Base-by-base conservation (phyloP, 2,888 invertebrate species). In the Dasypogon diadema region DNA sequence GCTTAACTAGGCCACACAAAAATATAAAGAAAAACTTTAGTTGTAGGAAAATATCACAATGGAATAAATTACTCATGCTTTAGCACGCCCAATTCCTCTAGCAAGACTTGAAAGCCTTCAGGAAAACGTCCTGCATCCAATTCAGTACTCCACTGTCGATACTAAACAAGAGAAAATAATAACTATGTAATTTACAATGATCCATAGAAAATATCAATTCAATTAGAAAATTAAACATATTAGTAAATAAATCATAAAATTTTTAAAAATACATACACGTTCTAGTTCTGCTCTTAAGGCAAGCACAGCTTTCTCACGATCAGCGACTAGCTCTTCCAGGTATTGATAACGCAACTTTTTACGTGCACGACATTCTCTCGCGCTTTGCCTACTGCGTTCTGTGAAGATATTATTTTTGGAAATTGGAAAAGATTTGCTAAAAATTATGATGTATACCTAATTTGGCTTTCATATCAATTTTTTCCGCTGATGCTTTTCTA, bases 291-390 rank as follows among this genome's bases (percentile, higher is more conserved):
- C 91, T 80, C 96, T 89, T 54, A 98, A 88, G 10, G 94, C 90
- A 80, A 96, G 88, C 16, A 98, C 96, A 8, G 98, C 95, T 81
- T 96, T 94, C 85, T 98, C 98, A 79, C 98, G 88, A 85, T 97
- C 96, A 0, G 94, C 90, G 2, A 98, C 98, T 80, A 98, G 87
- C 87, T 98, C 98, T 86, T 98, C 98, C 79, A 98, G 88, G 84
- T 98, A 98, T 86, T 98, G 98, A 87, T 98, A 98, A 72, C 98
- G 91, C 78, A 98, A 89, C 86, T 98, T 98, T 88, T 98, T 98
- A 72, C 98, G 90, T 58, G 98, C 98, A 80, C 98, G 92, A 85
- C 98, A 98, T 89, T 98, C 98, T 82, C 98, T 90, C 80, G 98
- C 98, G 87, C 97, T 97, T 88, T 98, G 98, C 81, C 98, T 90